Evolutionary conservation across 1,140 invertebrate species (phyloP).

Genomic region (Agrypnia vestita): DNA sequence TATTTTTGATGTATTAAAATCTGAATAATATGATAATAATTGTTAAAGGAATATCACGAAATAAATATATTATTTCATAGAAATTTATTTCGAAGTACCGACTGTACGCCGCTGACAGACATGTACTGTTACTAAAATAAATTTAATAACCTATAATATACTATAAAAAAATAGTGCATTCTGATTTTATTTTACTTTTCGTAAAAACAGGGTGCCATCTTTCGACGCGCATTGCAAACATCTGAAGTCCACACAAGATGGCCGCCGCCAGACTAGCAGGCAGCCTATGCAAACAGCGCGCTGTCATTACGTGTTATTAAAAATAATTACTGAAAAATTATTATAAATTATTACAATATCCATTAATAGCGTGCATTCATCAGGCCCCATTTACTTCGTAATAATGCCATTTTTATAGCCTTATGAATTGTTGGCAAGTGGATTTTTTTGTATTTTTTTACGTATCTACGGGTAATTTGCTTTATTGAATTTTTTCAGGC

Average conservation of each 20-base stretch:
- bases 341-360: slow-evolving; percentile 54
- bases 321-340: slow-evolving; percentile 58
- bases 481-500: neutral
- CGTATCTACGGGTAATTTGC: neutral
- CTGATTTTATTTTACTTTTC: too few species aligned
- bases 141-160: too few species aligned
- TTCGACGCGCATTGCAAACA: neutral
- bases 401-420: neutral
- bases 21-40: too few species aligned
- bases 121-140: too few species aligned
- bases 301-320: slow-evolving; percentile 56
- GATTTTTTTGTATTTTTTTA: neutral
- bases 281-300: slow-evolving; percentile 23
- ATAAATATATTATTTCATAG: too few species aligned
- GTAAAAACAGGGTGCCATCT: neutral
- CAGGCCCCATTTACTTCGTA: neutral
- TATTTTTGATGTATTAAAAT: too few species aligned
- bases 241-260: slow-evolving; percentile 6
- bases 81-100: too few species aligned
- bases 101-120: too few species aligned
- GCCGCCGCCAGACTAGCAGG: neutral
- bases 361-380: neutral
- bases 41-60: too few species aligned
- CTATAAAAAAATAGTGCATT: too few species aligned
- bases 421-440: neutral